Evolutionary conservation across 2,888 invertebrate species (phyloP).

Genomic region (Oligia strigilis): DNA sequence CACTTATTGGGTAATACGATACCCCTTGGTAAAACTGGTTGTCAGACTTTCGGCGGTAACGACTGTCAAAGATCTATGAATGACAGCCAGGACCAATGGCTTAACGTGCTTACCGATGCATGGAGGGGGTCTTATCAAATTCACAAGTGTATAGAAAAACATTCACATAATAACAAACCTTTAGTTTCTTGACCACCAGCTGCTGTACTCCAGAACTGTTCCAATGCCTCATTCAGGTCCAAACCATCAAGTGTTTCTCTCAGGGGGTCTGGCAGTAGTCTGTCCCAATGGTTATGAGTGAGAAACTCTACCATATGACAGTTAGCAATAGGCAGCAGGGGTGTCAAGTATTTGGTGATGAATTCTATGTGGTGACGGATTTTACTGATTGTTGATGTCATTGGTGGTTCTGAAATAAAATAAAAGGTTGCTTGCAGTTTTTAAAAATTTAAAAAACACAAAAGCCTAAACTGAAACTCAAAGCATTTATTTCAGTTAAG

Average conservation of each 20-base stretch:
- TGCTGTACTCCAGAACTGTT: constrained; percentile 86
- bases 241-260: constrained; percentile 85
- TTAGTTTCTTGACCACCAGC: constrained; percentile 50
- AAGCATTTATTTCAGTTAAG: too few species aligned
- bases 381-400: constrained; percentile 73
- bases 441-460: too few species aligned
- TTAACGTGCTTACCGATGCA: too few species aligned
- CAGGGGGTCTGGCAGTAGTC: constrained; percentile 90
- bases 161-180: constrained; percentile 5
- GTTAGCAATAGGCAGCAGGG: constrained; percentile 92
- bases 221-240: constrained; percentile 83
- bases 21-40: too few species aligned
- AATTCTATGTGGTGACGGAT: constrained; percentile 84
- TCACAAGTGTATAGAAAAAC: too few species aligned
- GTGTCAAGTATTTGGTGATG: constrained; percentile 90
- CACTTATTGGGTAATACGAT: too few species aligned
- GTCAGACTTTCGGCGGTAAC: too few species aligned
- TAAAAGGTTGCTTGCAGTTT: neutral
- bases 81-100: too few species aligned
- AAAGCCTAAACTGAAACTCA: too few species aligned
- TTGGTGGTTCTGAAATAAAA: constrained; percentile 56
- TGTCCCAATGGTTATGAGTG: constrained; percentile 92
- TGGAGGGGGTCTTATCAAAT: too few species aligned
- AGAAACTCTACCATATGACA: constrained; percentile 93
- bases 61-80: too few species aligned